Evolutionary conservation across 2,888 invertebrate genomes (phyloP).

Genomic region (Pseudolycoriella hygida): DNA sequence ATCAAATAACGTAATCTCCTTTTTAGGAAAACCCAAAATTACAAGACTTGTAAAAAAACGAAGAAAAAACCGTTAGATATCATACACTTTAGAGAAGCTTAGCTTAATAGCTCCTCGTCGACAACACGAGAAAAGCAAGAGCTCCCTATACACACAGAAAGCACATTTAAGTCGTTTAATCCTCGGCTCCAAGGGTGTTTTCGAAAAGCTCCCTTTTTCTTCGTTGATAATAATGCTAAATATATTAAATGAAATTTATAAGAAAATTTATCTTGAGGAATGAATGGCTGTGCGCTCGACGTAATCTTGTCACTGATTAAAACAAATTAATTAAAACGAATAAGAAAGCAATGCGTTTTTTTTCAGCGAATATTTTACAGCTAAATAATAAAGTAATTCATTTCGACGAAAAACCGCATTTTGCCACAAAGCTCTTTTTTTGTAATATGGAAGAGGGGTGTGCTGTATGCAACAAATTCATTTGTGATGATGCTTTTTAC

Average conservation of each 20-base stretch:
- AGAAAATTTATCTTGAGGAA: not conserved
- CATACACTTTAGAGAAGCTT: slow-evolving; percentile 1
- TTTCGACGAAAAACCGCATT: no score
- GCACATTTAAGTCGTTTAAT: not conserved
- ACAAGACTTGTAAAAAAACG: no score
- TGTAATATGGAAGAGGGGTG: no score
- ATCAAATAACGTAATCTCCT: not conserved
- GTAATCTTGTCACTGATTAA: slow-evolving; percentile 1
- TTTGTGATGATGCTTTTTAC: no score
- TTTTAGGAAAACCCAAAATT: not conserved
- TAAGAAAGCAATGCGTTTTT: not conserved
- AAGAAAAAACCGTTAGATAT: not conserved
- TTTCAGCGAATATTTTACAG: not conserved
- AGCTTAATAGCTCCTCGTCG: not conserved
- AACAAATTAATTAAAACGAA: slow-evolving; percentile 1
- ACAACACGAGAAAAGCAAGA: no score
- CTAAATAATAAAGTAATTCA: no score
- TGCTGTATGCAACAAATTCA: no score
- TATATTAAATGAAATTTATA: not conserved
- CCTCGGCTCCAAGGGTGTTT: not conserved
- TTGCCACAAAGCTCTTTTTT: no score
- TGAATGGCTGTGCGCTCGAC: not conserved
- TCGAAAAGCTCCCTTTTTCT: not conserved
- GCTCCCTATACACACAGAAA: not conserved
- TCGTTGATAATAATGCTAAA: not conserved